Base-by-base conservation (phyloP, 1,140 invertebrate species). In the Musca domestica region DNA sequence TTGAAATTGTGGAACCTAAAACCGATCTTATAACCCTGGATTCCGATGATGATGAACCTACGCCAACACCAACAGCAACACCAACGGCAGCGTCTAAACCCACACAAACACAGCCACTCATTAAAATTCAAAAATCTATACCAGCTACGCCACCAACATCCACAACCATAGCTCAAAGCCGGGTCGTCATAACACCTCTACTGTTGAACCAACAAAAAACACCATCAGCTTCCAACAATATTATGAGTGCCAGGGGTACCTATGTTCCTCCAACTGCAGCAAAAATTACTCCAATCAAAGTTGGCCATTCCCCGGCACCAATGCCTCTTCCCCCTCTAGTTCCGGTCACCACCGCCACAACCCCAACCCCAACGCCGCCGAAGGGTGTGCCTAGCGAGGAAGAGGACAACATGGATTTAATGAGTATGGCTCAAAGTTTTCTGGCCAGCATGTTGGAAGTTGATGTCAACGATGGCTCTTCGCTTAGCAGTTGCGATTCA, bases 1-100 rank as follows among this genome's bases (percentile, higher is more conserved):
- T 81, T 3, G 79, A 80, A 69, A 81, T 81, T 69, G 79, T 81
- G 41, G 80, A 81, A 64, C 80, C 80, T 10, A 78, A 81, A 68
- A 80, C 77, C 10, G 76, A 78, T 47, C 75, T 74, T 1, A 81
- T 81, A n/a, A 79, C 78, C 30, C 75, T 81, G 17, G 80, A 81
- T 70, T 81, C 80, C 1, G 80, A 81, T 51, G 79, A 81, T 12
- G 76, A 79, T 25, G 61, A 52, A 22, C 52, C n/a, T n/a, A n/a
- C 61, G 25, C 3, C 49, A 15, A 1, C 56, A 0, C 30, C 56
- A 9, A 10, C 46, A 19, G 48, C 15, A 14, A 19, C 51, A 27
- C 15, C 30, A n/a, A 58, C 23, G 1, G 14, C 22, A 49, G 23
- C 47, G 6, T 3, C 17, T 7, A 34, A 2, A 17, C 3, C 49